Evolutionary conservation across 2,888 invertebrate genomes (phyloP).

Genomic region (Tetrapedia diversipes): DNA sequence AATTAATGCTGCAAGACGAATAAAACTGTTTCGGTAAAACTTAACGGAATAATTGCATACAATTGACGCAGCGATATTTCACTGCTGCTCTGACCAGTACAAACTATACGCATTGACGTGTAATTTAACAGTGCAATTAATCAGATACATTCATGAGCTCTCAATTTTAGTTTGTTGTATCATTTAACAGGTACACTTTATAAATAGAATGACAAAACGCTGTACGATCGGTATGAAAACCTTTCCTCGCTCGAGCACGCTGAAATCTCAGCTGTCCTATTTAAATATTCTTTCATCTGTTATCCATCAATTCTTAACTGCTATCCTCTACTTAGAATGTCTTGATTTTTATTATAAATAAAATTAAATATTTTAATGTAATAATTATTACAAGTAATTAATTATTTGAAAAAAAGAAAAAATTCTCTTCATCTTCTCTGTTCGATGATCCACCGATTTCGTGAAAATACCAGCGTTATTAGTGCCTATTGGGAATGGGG

Average conservation of each 20-base stretch:
- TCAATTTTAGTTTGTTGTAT: background rate
- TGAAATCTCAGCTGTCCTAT: too few species aligned
- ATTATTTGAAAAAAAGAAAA: too few species aligned
- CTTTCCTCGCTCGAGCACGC: background rate
- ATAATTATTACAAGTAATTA: too few species aligned
- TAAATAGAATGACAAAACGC: background rate
- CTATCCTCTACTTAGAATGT: too few species aligned
- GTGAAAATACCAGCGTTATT: too few species aligned
- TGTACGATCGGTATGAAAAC: background rate
- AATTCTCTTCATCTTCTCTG: too few species aligned
- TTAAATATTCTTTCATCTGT: too few species aligned
- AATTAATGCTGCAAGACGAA: conserved; percentile 8
- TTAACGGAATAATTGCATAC: background rate
- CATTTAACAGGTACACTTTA: background rate
- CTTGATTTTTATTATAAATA: too few species aligned
- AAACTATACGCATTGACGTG: background rate
- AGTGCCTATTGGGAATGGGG: too few species aligned
- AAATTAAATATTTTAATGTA: too few species aligned
- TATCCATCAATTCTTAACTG: too few species aligned
- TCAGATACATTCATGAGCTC: background rate
- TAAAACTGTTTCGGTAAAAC: background rate
- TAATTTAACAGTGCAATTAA: background rate
- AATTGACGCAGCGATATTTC: background rate
- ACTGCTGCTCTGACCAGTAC: background rate
- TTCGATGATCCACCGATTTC: too few species aligned